A percentile compares a stretch with the other conserved stretches of the same genome.
These are phyloP conservation scores for Trichonephila clavata DNA, from an alignment of 1,140 invertebrate genomes.

Conservation along the genomic window DNA sequence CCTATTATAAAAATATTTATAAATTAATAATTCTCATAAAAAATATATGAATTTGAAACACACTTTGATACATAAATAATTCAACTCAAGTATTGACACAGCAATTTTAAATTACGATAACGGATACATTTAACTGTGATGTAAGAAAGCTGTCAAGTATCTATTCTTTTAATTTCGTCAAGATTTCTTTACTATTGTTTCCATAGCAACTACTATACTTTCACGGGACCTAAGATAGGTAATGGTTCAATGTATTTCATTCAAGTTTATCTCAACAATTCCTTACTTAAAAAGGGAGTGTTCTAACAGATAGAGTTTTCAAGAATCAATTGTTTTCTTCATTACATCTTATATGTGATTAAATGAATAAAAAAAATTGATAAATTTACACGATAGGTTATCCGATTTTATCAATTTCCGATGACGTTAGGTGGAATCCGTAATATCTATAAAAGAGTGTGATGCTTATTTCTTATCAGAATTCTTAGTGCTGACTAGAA, in stretches of 20 bases:
- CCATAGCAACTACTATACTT: neutral
- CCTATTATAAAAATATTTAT: too few species aligned
- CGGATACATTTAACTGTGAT: too few species aligned
- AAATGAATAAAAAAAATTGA: neutral
- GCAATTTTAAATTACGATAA: too few species aligned
- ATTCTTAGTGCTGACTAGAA: neutral
- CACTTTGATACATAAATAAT: too few species aligned
- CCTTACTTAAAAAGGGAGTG: neutral
- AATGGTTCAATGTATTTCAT: neutral
- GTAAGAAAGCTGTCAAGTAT: neutral
- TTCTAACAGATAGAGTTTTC: neutral
- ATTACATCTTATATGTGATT: neutral
- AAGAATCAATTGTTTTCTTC: neutral
- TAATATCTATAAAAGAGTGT: neutral
- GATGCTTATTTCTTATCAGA: neutral
- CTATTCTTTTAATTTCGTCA: neutral
- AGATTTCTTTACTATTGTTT: neutral
- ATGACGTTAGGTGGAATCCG: neutral
- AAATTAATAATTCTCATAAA: too few species aligned
- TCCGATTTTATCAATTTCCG: neutral
- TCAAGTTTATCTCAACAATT: neutral
- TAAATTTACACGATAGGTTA: neutral
- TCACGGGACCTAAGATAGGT: neutral
- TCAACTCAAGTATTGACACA: too few species aligned
- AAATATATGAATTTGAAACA: too few species aligned